Conservation (phyloP, 2,113 vertebrate genomes). For the Epinephelus fuscoguttatus region DNA sequence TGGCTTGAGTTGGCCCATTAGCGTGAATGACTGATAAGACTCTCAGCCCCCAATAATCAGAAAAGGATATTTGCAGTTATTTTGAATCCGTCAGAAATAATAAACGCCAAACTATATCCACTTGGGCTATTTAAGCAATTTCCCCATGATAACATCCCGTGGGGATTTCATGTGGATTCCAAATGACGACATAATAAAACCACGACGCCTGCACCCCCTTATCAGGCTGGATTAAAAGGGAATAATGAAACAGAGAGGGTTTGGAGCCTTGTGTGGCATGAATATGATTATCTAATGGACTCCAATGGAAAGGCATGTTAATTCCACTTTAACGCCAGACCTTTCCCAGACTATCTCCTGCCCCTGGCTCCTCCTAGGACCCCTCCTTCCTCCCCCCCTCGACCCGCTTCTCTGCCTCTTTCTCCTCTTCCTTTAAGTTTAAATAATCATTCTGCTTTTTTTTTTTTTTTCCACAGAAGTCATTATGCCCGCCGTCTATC, state of each 20-base stretch:
- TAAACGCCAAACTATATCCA: slow-evolving; percentile 83
- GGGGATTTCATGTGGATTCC: slow-evolving; percentile 82
- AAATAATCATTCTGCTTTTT: slow-evolving; percentile 74
- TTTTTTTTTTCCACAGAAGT: slow-evolving; percentile 72
- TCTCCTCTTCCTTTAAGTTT: slow-evolving; percentile 70
- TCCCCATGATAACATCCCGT: slow-evolving; percentile 79
- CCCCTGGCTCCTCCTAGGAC: slow-evolving; percentile 80
- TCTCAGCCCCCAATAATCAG: slow-evolving; percentile 65
- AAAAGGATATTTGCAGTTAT: slow-evolving; percentile 81
- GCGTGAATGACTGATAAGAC: slow-evolving; percentile 80
- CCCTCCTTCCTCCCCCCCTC: slow-evolving; percentile 9
- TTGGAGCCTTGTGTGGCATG: slow-evolving; percentile 86
- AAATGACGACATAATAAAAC: slow-evolving; percentile 86
- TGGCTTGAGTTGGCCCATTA: slow-evolving; percentile 81
- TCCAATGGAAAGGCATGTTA: slow-evolving; percentile 82
- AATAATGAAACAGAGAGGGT: slow-evolving; percentile 83
- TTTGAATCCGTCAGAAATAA: slow-evolving; percentile 84
- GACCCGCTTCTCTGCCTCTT: slow-evolving; percentile 44
- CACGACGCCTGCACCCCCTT: slow-evolving; percentile 74
- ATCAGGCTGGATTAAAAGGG: slow-evolving; percentile 85
- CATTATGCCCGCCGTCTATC: slow-evolving; percentile 79
- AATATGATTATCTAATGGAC: slow-evolving; percentile 87
- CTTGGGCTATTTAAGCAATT: slow-evolving; percentile 86
- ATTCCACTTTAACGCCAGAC: slow-evolving; percentile 83
- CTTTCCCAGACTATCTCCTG: slow-evolving; percentile 84